These are phyloP conservation scores for Botia kubotai DNA, from an alignment of 2,797 vertebrate species.

Conservation along the genomic window DNA sequence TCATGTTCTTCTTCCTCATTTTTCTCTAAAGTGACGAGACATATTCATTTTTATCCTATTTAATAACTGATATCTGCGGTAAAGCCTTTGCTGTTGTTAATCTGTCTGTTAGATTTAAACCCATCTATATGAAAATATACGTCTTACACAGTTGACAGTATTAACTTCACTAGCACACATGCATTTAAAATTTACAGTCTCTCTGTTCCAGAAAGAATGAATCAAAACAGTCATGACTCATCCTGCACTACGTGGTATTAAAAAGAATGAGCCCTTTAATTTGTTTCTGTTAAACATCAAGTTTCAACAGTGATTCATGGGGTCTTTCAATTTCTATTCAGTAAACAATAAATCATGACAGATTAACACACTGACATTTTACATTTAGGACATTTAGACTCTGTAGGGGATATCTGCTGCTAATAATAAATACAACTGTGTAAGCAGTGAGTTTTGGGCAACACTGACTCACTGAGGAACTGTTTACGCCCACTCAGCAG, in stretches of 20 bases:
- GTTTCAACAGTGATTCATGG: too few species aligned
- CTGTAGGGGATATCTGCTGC: background rate
- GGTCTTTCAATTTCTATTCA: background rate
- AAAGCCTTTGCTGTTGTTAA: background rate
- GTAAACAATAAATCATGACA: background rate
- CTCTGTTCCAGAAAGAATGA: too few species aligned
- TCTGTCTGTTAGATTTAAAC: too few species aligned
- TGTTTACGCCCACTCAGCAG: background rate
- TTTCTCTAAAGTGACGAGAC: constrained; percentile 84
- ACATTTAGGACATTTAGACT: background rate
- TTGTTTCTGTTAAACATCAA: too few species aligned
- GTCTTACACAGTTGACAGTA: too few species aligned
- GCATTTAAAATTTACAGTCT: too few species aligned
- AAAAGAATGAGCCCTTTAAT: too few species aligned
- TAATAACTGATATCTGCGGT: background rate
- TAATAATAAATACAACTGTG: background rate
- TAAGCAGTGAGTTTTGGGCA: constrained; percentile 7
- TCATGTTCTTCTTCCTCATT: constrained; percentile 96
- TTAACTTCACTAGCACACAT: too few species aligned
- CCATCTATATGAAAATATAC: too few species aligned
- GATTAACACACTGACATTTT: background rate
- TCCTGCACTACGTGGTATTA: too few species aligned
- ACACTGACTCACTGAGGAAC: background rate
- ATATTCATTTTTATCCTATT: background rate
- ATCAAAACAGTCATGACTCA: too few species aligned